phyloP scores from a whole-genome alignment of 2,888 invertebrate genomes.

The Pharmacophagus antenor region DNA sequence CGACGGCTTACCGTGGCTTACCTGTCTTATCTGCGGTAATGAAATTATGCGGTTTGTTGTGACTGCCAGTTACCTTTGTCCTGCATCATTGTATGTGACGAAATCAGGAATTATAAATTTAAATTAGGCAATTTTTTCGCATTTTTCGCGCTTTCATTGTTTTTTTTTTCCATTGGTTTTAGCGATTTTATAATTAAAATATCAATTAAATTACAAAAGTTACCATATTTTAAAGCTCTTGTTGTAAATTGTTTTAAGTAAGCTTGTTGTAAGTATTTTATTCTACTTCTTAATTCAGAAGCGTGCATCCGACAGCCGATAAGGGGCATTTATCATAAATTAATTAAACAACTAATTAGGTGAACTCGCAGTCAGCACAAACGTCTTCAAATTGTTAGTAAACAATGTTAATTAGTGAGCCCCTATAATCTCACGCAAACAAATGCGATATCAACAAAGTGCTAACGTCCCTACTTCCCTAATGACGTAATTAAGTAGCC shows the following conservation, averaged over 20 bases:
- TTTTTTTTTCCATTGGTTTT: neutral
- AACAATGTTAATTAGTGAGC: slow-evolving; percentile 49
- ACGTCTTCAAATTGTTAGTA: slow-evolving; percentile 40
- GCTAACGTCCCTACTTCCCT: slow-evolving; percentile 37
- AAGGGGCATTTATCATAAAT: slow-evolving; percentile 49
- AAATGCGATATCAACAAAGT: slow-evolving; percentile 33
- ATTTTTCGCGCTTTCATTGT: slow-evolving; percentile 2
- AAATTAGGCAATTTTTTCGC: slow-evolving; percentile 24
- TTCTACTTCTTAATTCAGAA: too few species aligned
- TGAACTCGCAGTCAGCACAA: slow-evolving; percentile 46
- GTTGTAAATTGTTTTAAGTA: too few species aligned
- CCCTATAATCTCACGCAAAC: slow-evolving; percentile 42
- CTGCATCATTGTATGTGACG: slow-evolving; percentile 28
- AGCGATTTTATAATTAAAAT: too few species aligned
- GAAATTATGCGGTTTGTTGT: slow-evolving; percentile 37
- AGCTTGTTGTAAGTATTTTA: too few species aligned
- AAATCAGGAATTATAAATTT: too few species aligned
- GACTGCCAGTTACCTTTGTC: slow-evolving; percentile 36
- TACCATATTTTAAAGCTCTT: neutral
- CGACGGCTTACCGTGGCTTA: slow-evolving; percentile 49
- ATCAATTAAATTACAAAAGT: too few species aligned
- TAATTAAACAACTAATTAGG: slow-evolving; percentile 57
- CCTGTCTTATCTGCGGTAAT: slow-evolving; percentile 42
- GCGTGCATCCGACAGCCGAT: slow-evolving; percentile 30
- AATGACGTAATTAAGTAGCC: slow-evolving; percentile 37